Base-by-base conservation (phyloP, 2,888 invertebrate species). In the Drosophila affinis region DNA sequence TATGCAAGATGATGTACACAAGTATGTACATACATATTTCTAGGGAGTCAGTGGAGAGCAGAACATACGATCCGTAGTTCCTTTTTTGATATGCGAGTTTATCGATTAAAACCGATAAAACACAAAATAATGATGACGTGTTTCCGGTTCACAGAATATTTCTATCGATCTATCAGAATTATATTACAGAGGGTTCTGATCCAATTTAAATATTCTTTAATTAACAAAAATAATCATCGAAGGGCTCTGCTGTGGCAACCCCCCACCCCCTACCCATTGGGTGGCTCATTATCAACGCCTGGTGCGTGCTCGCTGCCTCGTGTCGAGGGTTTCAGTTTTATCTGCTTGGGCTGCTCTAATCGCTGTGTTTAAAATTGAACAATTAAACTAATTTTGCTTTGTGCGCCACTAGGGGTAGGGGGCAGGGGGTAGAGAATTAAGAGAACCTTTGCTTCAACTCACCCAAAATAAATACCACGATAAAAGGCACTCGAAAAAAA, bases 321-420 rank as follows among this genome's bases (percentile, higher is more conserved):
- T 84, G 78, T 80, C 78, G 76, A 62, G 53, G 67, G 71, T 72
- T 71, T 63, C 58, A 47, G 32, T 29, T 71, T 21, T 55, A 47
- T 39, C 34, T 67, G 39, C 18, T 34, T 10, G 32, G 17, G 27
- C 54, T 68, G 63, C 55, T 71, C 77, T 80, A 85, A 83, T 87
- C 81, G 88, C 76, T 72, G 77, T 82, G 70, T 74, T 86, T 80
- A 61, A 78, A 84, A 88, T 86, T 84, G 77, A 62, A 79, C 87
- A 85, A 85, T 85, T 88, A 87, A 75, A 83, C 75, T 80, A 80
- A 86, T 80, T 86, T 82, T 12, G 44, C 27, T 52, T n/a, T 21
- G 3, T 21, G 21, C 55, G 57, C 64, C 18, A 18, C 48, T 29
- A 18, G 18, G 18, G 18, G 45, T 1, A 3, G 21, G 21, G 21